Percentiles rank a stretch among this genome's conserved stretches.
phyloP scores from a whole-genome alignment of 2,113 vertebrate genomes.

The Cairina moschata region DNA sequence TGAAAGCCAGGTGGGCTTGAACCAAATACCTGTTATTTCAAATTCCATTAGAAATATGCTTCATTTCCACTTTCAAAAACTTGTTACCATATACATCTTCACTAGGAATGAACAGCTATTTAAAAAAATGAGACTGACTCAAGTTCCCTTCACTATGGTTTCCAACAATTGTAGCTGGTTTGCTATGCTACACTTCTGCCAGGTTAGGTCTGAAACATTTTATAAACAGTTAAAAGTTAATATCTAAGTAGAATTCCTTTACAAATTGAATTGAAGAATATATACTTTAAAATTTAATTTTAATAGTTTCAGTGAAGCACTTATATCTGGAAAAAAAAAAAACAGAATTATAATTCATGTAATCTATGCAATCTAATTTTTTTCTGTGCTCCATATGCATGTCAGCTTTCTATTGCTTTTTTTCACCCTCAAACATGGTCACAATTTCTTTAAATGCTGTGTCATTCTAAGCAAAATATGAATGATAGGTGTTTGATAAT shows the following conservation, averaged over 20 bases:
- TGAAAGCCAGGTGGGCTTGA: neutral
- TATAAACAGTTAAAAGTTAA: neutral
- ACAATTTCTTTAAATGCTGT: neutral
- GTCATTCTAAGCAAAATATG: neutral
- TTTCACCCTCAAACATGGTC: neutral
- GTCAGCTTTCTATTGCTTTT: neutral
- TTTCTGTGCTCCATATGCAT: neutral
- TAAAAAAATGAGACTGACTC: neutral
- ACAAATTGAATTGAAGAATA: neutral
- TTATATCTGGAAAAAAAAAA: neutral
- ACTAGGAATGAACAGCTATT: neutral
- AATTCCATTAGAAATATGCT: neutral
- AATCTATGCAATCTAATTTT: neutral
- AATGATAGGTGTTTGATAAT: neutral
- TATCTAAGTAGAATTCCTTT: neutral
- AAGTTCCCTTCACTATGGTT: neutral
- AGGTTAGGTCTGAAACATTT: neutral
- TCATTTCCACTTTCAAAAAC: neutral
- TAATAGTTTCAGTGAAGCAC: neutral
- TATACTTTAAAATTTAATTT: neutral
- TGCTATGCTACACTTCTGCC: neutral
- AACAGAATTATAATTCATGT: neutral
- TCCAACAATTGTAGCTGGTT: neutral
- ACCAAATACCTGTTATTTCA: neutral
- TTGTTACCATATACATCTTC: neutral